These are phyloP conservation scores for Lottia scabra DNA, from an alignment of 2,888 invertebrate genomes.

Conservation along the genomic window DNA sequence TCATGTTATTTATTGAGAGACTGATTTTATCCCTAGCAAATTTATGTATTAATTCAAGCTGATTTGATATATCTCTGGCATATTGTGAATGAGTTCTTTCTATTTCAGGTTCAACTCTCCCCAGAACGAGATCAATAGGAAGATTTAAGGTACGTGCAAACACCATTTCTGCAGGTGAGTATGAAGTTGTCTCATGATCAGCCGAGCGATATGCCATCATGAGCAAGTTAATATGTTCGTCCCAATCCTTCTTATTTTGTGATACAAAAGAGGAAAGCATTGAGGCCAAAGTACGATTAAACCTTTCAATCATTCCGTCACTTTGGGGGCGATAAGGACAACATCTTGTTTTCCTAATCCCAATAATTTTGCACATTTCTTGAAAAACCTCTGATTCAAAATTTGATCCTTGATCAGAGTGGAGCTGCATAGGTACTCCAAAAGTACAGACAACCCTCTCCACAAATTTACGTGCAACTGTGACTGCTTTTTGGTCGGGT, in stretches of 20 bases:
- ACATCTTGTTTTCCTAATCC: not conserved
- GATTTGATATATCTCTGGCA: not conserved
- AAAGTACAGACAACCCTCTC: not conserved
- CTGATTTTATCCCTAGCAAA: not conserved
- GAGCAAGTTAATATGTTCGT: not conserved
- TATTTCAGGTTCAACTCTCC: not conserved
- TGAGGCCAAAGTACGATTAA: not conserved
- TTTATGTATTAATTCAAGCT: not conserved
- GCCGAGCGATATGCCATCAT: not conserved
- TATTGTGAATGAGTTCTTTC: not conserved
- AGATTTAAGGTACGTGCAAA: not conserved
- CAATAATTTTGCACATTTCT: slow-evolving; percentile 7
- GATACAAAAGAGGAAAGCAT: not conserved
- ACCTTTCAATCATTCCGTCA: slow-evolving; percentile 8
- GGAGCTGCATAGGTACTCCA: not conserved
- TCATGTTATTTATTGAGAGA: not conserved
- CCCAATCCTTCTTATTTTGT: not conserved
- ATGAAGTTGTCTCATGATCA: not conserved
- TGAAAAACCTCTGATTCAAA: too few relatives aligned
- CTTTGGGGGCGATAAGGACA: not conserved
- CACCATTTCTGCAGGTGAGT: not conserved
- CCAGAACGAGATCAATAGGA: not conserved
- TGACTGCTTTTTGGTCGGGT: not conserved
- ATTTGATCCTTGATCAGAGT: slow-evolving; percentile 7
- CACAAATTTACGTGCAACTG: not conserved